Evolutionary conservation across 2,888 invertebrate genomes (phyloP).

Genomic region (Altica lythri): DNA sequence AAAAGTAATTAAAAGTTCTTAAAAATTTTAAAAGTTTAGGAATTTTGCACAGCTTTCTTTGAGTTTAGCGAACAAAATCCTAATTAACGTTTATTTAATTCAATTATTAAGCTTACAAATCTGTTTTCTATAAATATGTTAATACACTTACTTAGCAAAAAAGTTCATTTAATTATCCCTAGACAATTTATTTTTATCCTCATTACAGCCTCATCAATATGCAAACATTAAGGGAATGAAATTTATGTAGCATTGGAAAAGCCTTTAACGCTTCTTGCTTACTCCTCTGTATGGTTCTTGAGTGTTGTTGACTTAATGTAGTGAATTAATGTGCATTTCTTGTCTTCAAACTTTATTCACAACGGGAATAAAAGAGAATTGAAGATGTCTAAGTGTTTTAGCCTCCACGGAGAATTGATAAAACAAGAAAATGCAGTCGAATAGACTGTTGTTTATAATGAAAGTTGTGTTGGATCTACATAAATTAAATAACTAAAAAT

Average conservation of each 20-base stretch:
- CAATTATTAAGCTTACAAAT: no score
- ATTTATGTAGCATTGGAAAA: slow-evolving; percentile 26
- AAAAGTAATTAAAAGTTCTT: no score
- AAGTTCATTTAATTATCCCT: no score
- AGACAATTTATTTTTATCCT: slow-evolving; percentile 21
- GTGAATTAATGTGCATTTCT: slow-evolving; percentile 29
- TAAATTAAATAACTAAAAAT: no score
- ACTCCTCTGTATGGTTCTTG: slow-evolving; percentile 22
- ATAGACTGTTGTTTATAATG: slow-evolving; percentile 7
- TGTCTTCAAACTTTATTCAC: slow-evolving; percentile 4
- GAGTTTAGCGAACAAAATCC: no score
- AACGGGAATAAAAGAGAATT: slow-evolving; percentile 2
- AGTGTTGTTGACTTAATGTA: slow-evolving; percentile 29
- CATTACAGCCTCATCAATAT: slow-evolving; percentile 27
- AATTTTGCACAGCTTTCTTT: no score
- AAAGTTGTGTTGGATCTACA: no score
- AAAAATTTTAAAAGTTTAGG: no score
- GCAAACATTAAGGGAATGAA: slow-evolving; percentile 15
- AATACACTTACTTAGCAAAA: no score
- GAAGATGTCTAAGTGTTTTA: slow-evolving; percentile 7
- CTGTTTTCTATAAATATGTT: no score
- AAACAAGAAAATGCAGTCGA: slow-evolving; percentile 15
- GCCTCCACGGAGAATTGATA: slow-evolving; percentile 12
- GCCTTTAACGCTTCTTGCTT: slow-evolving; percentile 22
- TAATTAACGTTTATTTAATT: no score